Percentiles rank a stretch among this genome's conserved stretches.
Evolutionary conservation across 64 coral and sea anemone genomes (phyloP).

Genomic region (Porites lutea): DNA sequence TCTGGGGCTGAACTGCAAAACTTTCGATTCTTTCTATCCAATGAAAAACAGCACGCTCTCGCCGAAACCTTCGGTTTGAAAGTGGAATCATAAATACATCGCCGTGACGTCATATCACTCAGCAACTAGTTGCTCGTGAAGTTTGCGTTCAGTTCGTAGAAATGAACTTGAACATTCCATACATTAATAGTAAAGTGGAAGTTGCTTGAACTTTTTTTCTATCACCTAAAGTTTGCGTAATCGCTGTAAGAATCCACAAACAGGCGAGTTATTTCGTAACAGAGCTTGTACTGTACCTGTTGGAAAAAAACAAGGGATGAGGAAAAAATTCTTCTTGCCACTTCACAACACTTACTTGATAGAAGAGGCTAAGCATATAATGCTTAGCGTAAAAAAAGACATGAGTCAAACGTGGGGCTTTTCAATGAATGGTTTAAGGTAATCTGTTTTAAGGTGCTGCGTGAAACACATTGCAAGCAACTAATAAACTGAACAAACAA

Average conservation of each 20-base stretch:
- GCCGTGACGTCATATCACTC: not conserved
- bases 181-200: not conserved
- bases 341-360: too few relatives aligned
- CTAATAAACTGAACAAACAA: not conserved
- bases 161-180: not conserved
- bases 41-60: not conserved
- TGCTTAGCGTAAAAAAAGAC: too few relatives aligned
- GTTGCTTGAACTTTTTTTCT: not conserved
- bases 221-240: conserved; percentile 61
- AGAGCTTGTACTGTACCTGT: conserved; percentile 78
- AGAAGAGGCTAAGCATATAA: too few relatives aligned
- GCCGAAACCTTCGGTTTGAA: not conserved
- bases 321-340: not conserved
- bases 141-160: not conserved
- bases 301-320: not conserved
- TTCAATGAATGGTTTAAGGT: too few relatives aligned
- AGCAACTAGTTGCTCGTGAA: not conserved
- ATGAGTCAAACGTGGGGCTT: too few relatives aligned
- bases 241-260: conserved; percentile 66
- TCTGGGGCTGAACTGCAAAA: too few relatives aligned
- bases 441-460: not conserved
- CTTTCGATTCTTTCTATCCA: not conserved
- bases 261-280: conserved; percentile 54
- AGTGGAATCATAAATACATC: not conserved
- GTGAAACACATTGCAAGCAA: not conserved